Evolutionary conservation across 2,888 invertebrate species (phyloP).

Genomic region (Callosobruchus maculatus): DNA sequence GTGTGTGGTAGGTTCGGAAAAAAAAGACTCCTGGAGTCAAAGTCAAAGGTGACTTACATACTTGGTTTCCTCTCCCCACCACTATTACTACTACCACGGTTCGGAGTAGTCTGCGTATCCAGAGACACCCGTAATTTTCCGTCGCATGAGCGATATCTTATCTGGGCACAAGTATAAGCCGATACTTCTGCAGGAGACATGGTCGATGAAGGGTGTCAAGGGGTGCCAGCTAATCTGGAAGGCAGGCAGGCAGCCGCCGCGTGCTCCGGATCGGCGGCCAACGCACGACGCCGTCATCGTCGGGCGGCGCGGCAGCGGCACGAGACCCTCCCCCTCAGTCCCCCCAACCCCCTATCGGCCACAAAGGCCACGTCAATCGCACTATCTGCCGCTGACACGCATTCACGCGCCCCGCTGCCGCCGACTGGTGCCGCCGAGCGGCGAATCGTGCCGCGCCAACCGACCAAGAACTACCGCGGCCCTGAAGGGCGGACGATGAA

Average conservation of each 20-base stretch:
- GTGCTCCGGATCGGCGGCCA: not conserved
- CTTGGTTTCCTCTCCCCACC: no score
- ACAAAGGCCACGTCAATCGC: constrained; percentile 5
- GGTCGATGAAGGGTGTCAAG: not conserved
- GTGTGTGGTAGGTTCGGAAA: no score
- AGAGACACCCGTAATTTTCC: not conserved
- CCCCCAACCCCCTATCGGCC: constrained; percentile 2
- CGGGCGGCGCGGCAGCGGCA: not conserved
- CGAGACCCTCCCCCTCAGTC: constrained; percentile 1
- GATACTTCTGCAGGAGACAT: not conserved
- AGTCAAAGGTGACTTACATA: no score
- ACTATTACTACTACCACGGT: no score
- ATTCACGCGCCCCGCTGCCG: not conserved
- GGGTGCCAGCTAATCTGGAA: not conserved
- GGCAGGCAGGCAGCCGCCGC: not conserved
- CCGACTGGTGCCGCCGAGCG: not conserved
- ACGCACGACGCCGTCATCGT: not conserved
- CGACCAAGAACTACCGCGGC: not conserved
- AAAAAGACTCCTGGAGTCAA: no score
- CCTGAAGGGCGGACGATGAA: no score
- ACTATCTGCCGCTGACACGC: constrained; percentile 4
- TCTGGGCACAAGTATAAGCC: not conserved
- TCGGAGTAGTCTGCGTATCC: not conserved
- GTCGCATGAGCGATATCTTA: not conserved
- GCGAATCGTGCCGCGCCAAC: not conserved